Conservation (phyloP, 2,797 vertebrate genomes). For the Valencia hispanica region DNA sequence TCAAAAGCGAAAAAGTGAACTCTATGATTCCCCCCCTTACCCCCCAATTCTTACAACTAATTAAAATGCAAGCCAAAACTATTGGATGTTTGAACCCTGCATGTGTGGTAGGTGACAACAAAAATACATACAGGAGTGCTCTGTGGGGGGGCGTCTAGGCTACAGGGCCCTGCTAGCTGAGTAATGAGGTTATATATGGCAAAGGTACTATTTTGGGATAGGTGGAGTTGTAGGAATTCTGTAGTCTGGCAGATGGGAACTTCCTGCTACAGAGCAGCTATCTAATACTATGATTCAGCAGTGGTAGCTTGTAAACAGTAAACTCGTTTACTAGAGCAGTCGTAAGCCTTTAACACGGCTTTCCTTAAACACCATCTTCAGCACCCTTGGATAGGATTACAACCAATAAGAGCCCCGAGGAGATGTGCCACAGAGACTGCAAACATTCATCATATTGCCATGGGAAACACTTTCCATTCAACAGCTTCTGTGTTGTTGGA, state of each 20-base stretch:
- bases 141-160: not conserved
- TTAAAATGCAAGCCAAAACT: too few species aligned
- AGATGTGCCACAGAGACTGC: not conserved
- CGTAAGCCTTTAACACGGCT: not conserved
- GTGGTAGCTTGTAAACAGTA: conserved; percentile 16
- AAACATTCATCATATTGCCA: conserved; percentile 15
- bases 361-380: not conserved
- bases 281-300: conserved; percentile 21
- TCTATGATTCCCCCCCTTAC: not conserved
- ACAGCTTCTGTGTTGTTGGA: conserved; percentile 17
- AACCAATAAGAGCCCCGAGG: not conserved
- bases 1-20: not conserved
- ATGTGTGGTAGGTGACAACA: not conserved
- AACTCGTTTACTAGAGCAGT: not conserved
- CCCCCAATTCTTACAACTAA: too few species aligned
- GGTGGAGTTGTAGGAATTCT: conserved; percentile 39
- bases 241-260: conserved; percentile 40
- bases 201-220: conserved; percentile 68
- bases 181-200: conserved; percentile 72
- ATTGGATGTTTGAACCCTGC: not conserved
- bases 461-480: conserved; percentile 27
- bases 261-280: conserved; percentile 13
- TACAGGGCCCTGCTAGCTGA: conserved; percentile 21
- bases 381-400: not conserved
- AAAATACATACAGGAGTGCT: not conserved